Evolutionary conservation across 2,888 invertebrate genomes (phyloP), one percentile per base, ranked within the genome.

Genomic region (Vandiemenella viatica): DNA sequence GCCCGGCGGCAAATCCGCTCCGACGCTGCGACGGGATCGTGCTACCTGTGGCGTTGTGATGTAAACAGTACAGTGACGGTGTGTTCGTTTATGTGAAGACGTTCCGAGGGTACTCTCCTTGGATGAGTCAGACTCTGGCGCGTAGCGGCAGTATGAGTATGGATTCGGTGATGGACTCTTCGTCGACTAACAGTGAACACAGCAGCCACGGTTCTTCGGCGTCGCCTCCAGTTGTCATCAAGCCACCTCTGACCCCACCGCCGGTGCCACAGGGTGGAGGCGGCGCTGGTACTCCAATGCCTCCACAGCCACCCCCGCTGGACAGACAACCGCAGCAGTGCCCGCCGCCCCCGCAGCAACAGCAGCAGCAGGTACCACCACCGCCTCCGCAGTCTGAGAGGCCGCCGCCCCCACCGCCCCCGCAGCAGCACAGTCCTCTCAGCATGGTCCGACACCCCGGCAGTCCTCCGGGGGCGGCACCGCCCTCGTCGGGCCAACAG

Each of bases 131-230:
- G 16, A 26, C 43, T n/a, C n/a, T n/a, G n/a, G n/a, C n/a, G n/a
- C n/a, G n/a, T n/a, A n/a, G n/a, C n/a, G n/a, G 65, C 59, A 62
- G 49, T 37, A 47, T 38, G 60, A 59, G 58, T 49, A 74, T 75
- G 74, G 74, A 75, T 64, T 69, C 73, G 63, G 71, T 69, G 57
- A 72, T 73, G 68, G 74, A 74, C 67, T 71, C 71, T 56, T 67
- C 66, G 57, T 67, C 67, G 55, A 65, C 64, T 51, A 65, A 68
- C 60, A 75, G 75, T 67, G 76, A 76, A 63, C 73, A 72, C 61
- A 70, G 70, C 58, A 71, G 70, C 59, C 69, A 70, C 67, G 71
- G 72, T 60, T 74, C 74, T 53, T 71, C 73, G 56, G 59, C 52
- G 43, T 51, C 48, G 64, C 68, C 69, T 32, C 51, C 60, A 56